These are phyloP conservation scores for Drosophila macrothrix DNA, from an alignment of 2,888 invertebrate species.

Conservation along the genomic window DNA sequence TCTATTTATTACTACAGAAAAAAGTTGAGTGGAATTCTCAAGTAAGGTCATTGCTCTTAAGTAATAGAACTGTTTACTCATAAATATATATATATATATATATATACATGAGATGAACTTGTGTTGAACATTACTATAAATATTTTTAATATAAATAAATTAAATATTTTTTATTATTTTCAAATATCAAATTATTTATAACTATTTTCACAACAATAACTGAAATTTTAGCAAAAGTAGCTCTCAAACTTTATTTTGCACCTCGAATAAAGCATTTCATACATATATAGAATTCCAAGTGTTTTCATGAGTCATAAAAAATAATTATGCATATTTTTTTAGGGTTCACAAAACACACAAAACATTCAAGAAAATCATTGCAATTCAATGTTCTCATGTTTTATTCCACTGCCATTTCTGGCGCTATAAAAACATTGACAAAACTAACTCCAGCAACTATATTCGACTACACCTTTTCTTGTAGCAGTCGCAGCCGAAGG, in stretches of 20 bases:
- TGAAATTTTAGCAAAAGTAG: background rate
- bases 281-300: background rate
- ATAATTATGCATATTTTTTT: conserved; percentile 10
- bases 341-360: background rate
- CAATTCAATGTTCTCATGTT: conserved; percentile 32
- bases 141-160: no score
- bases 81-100: no score
- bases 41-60: conserved; percentile 6
- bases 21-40: conserved; percentile 4
- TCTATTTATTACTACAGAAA: conserved; percentile 40
- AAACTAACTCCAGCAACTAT: conserved; percentile 38
- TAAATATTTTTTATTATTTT: no score
- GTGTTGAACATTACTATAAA: background rate
- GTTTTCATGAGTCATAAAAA: background rate
- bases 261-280: background rate
- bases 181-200: background rate
- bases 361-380: conserved; percentile 13
- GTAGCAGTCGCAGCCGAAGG: conserved; percentile 11
- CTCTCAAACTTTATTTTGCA: background rate
- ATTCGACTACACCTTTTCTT: conserved; percentile 21
- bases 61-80: background rate
- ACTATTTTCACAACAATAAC: background rate
- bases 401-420: conserved; percentile 31
- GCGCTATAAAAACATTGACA: conserved; percentile 22
- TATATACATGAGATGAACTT: background rate